Base-by-base conservation (phyloP, 2,797 vertebrate genomes). In the Acanthiza pusilla region DNA sequence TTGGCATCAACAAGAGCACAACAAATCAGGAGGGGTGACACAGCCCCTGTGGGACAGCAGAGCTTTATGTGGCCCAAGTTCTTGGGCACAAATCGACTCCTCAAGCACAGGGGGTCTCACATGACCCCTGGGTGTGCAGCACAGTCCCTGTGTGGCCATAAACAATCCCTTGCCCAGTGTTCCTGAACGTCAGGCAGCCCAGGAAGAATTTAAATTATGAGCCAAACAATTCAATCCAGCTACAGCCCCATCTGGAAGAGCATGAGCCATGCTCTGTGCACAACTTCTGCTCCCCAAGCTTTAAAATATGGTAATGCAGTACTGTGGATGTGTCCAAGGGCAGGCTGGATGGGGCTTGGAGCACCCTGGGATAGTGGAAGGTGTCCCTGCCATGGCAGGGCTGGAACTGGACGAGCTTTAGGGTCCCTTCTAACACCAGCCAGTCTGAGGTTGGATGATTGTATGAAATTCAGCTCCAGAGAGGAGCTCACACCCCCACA, bases 41-140 rank as follows among this genome's bases (percentile, higher is more conserved):
- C 38, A 67, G 32, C 32, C 38, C 61, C 54, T 27, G 32, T 22
- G 53, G 60, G 38, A 18, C 81, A 67, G 45, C 22, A 50, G 22
- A 67, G 45, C 45, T 67, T 58, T 19, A 8, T 3, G 7, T 38
- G 54, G 20, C 40, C 29, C 58, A 32, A 12, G 27, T 16, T 11
- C 16, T 20, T 0, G 0, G 4, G 27, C n/a, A 38, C 23, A 40
- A 25, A 70, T 18, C 1, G 0, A 27, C n/a, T 60, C 50, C 20
- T 29, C 23, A 11, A 60, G 50, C 11, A 38, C 32, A 16, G 2
- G 0, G 32, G n/a, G 43, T 10, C 36, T n/a, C 27, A 30, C 29
- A 23, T 3, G 2, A 21, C 16, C 26, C 45, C 63, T 10, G 14
- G n/a, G 9, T 34, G 13, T 4, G 15, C 36, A 36, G 12, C 70